Evolutionary conservation across 1,140 invertebrate genomes (phyloP).

Genomic region (Hyles euphorbiae): DNA sequence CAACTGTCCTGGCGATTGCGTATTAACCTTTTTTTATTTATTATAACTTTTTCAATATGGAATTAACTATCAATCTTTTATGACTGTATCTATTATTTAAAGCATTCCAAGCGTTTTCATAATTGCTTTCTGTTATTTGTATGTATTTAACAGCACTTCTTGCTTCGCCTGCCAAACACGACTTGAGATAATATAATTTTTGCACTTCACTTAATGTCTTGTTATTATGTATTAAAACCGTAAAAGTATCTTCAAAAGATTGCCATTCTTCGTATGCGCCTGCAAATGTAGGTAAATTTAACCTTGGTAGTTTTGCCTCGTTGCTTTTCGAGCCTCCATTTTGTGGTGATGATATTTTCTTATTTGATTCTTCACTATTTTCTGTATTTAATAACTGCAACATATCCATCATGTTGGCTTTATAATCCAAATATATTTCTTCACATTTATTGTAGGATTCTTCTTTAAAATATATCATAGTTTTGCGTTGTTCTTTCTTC

Average conservation of each 20-base stretch:
- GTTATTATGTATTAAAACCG: conserved; percentile 15
- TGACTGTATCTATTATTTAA: conserved; percentile 18
- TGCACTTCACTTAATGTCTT: conserved; percentile 19
- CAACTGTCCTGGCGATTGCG: conserved; percentile 4
- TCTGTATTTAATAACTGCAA: conserved; percentile 1
- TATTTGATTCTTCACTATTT: not conserved
- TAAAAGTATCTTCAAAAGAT: conserved; percentile 23
- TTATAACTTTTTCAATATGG: too few relatives aligned
- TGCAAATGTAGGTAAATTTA: conserved; percentile 20
- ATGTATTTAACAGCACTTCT: conserved; percentile 15
- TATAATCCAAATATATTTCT: conserved; percentile 11
- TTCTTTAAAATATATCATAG: conserved; percentile 13
- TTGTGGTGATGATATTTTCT: not conserved
- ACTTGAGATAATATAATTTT: conserved; percentile 25
- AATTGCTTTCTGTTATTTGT: conserved; percentile 20
- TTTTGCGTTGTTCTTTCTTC: conserved; percentile 13
- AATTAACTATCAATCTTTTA: conserved; percentile 13
- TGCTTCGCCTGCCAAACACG: conserved; percentile 16
- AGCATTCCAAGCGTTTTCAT: conserved; percentile 15
- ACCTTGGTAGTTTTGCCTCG: conserved; percentile 19
- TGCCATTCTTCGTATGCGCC: conserved; percentile 27
- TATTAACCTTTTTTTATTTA: too few relatives aligned
- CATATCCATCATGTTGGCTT: conserved; percentile 10
- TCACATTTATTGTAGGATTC: conserved; percentile 11
- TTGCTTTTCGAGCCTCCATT: not conserved